Percentiles rank a stretch among this genome's conserved stretches.
phyloP scores from a whole-genome alignment of 2,113 vertebrate species.

The Centropus unirufus region DNA sequence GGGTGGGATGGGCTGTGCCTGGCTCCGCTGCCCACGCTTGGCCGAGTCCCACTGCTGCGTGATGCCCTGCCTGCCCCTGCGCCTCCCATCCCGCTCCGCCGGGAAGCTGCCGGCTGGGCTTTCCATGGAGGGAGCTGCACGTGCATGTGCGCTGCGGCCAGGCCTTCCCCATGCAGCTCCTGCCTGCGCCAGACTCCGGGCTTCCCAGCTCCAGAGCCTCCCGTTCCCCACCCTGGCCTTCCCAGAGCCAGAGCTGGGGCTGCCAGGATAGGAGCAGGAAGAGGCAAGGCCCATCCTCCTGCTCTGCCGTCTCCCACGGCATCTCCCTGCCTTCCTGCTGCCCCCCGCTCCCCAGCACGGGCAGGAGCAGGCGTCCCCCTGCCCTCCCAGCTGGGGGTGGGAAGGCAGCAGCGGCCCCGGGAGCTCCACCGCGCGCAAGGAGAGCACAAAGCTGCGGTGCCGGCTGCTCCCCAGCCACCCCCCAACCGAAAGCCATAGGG shows the following conservation, averaged over 20 bases:
- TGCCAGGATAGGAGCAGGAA: not conserved
- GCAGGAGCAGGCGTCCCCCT: too few species aligned
- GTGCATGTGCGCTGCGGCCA: not conserved
- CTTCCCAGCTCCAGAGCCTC: not conserved
- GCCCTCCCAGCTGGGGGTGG: not conserved
- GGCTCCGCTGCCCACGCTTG: not conserved
- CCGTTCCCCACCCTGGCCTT: not conserved
- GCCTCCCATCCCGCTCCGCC: not conserved
- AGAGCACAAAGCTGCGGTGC: not conserved
- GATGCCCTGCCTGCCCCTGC: not conserved
- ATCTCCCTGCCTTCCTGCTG: not conserved
- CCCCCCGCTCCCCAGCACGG: not conserved
- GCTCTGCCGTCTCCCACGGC: not conserved
- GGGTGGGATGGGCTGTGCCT: not conserved
- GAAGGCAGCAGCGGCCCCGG: not conserved
- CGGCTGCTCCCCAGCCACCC: not conserved
- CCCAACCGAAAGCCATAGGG: constrained; percentile 44
- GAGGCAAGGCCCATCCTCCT: not conserved
- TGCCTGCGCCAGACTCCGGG: not conserved
- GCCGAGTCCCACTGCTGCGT: not conserved
- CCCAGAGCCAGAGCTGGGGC: not conserved
- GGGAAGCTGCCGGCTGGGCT: not conserved
- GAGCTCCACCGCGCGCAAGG: not conserved
- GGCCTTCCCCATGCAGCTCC: not conserved
- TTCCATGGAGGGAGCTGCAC: rapidly evolving